Conservation (phyloP, 1,140 invertebrate species). For the Cydia strobilella region DNA sequence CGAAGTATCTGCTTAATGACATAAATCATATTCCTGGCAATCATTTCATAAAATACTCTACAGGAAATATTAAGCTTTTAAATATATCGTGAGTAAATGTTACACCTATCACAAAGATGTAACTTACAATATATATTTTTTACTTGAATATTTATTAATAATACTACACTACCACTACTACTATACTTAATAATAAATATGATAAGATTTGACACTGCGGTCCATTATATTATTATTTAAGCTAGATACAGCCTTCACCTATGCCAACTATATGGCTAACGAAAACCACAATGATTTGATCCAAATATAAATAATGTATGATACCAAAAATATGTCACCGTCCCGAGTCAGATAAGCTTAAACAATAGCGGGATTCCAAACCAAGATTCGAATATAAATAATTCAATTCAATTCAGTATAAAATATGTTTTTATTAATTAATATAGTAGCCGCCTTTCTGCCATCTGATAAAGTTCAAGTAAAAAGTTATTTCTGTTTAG, state of each 20-base stretch:
- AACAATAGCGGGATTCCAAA: conserved; percentile 40
- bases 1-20: neutral
- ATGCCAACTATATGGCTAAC: neutral
- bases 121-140: no score
- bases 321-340: conserved; percentile 25
- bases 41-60: neutral
- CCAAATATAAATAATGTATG: conserved; percentile 26
- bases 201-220: no score
- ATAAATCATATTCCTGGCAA: neutral
- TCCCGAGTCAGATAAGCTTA: conserved; percentile 17
- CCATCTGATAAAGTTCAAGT: conserved; percentile 12
- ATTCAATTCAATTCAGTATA: conserved; percentile 48
- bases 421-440: conserved; percentile 66
- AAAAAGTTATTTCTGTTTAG: conserved; percentile 32
- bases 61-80: no score
- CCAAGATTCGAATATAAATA: conserved; percentile 54
- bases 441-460: conserved; percentile 47
- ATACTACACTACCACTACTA: no score
- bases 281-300: neutral
- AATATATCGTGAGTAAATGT: no score
- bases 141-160: no score
- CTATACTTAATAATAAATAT: no score
- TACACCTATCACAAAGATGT: no score
- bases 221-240: no score
- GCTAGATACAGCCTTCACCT: no score